phyloP scores from a whole-genome alignment of 2,113 vertebrate genomes.

The Lutjanus erythropterus region DNA sequence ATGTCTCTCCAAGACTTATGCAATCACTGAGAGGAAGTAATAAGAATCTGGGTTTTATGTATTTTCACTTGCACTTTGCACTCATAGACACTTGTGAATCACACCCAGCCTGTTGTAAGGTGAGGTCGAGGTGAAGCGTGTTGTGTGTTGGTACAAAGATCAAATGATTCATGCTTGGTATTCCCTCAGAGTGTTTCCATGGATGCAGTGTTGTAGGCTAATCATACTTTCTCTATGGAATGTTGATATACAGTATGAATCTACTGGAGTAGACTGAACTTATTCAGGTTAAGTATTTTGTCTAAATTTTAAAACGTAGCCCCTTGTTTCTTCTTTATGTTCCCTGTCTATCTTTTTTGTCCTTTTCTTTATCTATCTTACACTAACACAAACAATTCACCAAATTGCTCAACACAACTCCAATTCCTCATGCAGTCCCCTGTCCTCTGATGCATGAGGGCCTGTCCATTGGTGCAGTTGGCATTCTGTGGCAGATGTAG shows the following conservation, averaged over 20 bases:
- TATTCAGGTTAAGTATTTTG: too few species aligned
- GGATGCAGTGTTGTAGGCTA: not conserved
- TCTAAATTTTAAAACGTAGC: too few species aligned
- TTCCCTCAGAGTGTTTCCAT: not conserved
- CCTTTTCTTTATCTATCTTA: too few species aligned
- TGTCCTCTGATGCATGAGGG: too few species aligned
- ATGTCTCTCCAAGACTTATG: not conserved
- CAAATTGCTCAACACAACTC: too few species aligned
- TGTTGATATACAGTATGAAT: not conserved
- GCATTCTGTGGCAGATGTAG: too few species aligned
- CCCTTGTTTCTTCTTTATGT: too few species aligned
- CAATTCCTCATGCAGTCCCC: too few species aligned
- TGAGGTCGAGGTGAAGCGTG: not conserved
- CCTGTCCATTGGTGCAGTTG: too few species aligned
- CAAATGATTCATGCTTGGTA: not conserved
- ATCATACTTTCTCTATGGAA: too few species aligned
- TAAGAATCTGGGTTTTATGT: not conserved
- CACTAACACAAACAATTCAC: too few species aligned
- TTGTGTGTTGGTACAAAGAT: slow-evolving; percentile 24
- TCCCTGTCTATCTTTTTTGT: too few species aligned
- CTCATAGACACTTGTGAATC: not conserved
- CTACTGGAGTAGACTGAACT: not conserved
- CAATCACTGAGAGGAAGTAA: not conserved
- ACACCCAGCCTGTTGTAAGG: slow-evolving; percentile 2
- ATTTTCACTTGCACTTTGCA: not conserved